phyloP scores from a whole-genome alignment of 2,113 vertebrate genomes.

The Callaeas wilsoni region DNA sequence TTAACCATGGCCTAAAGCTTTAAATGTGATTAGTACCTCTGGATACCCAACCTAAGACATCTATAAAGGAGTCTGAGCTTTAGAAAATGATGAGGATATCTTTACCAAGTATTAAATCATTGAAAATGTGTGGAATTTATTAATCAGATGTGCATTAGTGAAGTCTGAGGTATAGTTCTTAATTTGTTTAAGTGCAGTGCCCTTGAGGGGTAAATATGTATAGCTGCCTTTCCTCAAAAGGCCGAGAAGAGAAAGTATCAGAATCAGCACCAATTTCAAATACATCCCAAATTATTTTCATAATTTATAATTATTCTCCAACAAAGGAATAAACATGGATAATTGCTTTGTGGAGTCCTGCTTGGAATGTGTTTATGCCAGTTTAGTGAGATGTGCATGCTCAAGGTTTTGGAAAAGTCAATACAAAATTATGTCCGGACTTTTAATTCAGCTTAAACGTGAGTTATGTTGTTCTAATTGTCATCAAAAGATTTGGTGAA shows the following conservation, averaged over 20 bases:
- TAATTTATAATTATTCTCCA: not conserved
- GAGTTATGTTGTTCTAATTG: not conserved
- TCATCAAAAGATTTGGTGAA: not conserved
- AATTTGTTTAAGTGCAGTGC: not conserved
- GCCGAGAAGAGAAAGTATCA: not conserved
- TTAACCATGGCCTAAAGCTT: constrained; percentile 4
- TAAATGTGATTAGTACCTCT: not conserved
- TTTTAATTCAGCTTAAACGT: not conserved
- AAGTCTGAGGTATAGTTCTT: not conserved
- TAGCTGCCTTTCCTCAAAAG: not conserved
- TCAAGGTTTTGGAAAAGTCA: not conserved
- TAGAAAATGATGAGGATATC: not conserved
- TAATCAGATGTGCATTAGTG: not conserved
- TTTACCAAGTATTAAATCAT: not conserved
- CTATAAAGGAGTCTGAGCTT: not conserved
- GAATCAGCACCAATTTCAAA: not conserved
- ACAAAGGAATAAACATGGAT: not conserved
- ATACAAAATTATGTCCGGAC: not conserved
- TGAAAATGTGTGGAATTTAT: not conserved
- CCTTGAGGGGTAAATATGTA: not conserved
- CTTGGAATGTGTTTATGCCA: not conserved
- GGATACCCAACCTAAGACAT: not conserved
- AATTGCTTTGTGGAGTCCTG: not conserved
- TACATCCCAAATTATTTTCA: not conserved
- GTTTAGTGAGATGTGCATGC: not conserved